These are phyloP conservation scores for Thalassaphorura encarpata DNA, from an alignment of 1,140 invertebrate species.

Conservation along the genomic window DNA sequence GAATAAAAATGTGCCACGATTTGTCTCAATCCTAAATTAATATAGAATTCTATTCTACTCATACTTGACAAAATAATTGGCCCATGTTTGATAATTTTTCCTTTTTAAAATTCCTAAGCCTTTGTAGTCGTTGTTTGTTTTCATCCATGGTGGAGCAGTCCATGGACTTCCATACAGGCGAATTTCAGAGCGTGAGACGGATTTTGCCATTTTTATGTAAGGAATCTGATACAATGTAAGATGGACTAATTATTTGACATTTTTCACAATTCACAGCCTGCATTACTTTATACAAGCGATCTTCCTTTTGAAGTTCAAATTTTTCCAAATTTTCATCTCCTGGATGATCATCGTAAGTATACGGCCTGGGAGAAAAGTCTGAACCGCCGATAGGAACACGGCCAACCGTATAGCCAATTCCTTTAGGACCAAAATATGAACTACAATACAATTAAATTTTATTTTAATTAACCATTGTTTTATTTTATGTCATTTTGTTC, in stretches of 20 bases:
- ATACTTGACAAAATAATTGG: constrained; percentile 66
- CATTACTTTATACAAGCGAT: constrained; percentile 52
- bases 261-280: not conserved
- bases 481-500: not conserved
- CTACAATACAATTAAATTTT: constrained; percentile 18
- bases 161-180: constrained; percentile 60
- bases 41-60: too few relatives aligned
- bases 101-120: constrained; percentile 47
- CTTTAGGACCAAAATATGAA: constrained; percentile 34
- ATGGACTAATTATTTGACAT: not conserved
- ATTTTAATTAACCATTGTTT: not conserved
- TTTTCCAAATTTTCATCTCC: constrained; percentile 51
- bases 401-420: constrained; percentile 44
- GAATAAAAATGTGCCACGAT: not conserved
- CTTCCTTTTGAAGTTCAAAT: constrained; percentile 54
- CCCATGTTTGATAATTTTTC: constrained; percentile 63
- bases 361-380: constrained; percentile 61
- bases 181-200: constrained; percentile 43
- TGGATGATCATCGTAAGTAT: constrained; percentile 51
- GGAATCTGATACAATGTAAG: constrained; percentile 47
- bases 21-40: too few relatives aligned
- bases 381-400: constrained; percentile 54
- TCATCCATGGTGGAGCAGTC: constrained; percentile 88
- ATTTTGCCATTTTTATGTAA: constrained; percentile 42
- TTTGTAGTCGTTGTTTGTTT: constrained; percentile 55